Conservation (phyloP, 2,888 invertebrate species). For the Phortica magna region DNA sequence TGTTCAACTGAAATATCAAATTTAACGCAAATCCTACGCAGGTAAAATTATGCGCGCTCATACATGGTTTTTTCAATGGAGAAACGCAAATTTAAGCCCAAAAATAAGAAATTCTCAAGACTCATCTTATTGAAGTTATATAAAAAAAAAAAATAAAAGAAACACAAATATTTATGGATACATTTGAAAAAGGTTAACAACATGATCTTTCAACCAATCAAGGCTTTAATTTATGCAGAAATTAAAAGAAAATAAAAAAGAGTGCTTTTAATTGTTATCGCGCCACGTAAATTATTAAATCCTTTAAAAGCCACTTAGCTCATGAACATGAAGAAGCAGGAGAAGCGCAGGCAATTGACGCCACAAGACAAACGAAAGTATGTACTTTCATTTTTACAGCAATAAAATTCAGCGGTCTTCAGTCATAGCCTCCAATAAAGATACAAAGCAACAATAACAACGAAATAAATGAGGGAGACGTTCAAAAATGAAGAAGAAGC, state of each 20-base stretch:
- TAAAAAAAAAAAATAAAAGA: not conserved
- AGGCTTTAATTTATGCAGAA: not conserved
- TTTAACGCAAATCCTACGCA: too few species aligned
- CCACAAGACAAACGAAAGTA: not conserved
- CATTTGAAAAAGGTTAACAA: too few species aligned
- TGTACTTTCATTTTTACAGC: conserved; percentile 15
- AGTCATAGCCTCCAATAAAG: not conserved
- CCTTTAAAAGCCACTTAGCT: conserved; percentile 13
- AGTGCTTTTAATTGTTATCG: not conserved
- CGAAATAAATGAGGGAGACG: too few species aligned
- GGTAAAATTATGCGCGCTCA: too few species aligned
- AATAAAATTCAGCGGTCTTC: too few species aligned
- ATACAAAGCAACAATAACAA: not conserved
- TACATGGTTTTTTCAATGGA: too few species aligned
- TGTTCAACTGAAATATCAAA: too few species aligned
- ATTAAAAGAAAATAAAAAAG: not conserved
- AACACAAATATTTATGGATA: not conserved
- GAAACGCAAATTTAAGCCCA: too few species aligned
- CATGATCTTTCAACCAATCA: too few species aligned
- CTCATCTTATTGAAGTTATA: not conserved
- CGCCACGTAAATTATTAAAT: conserved; percentile 6
- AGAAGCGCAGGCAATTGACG: not conserved
- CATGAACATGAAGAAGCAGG: not conserved
- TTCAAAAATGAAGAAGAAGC: too few species aligned
- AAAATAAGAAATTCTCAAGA: too few species aligned